Base-by-base conservation (phyloP, 2,888 invertebrate genomes). In the Parasteatoda lunata region DNA sequence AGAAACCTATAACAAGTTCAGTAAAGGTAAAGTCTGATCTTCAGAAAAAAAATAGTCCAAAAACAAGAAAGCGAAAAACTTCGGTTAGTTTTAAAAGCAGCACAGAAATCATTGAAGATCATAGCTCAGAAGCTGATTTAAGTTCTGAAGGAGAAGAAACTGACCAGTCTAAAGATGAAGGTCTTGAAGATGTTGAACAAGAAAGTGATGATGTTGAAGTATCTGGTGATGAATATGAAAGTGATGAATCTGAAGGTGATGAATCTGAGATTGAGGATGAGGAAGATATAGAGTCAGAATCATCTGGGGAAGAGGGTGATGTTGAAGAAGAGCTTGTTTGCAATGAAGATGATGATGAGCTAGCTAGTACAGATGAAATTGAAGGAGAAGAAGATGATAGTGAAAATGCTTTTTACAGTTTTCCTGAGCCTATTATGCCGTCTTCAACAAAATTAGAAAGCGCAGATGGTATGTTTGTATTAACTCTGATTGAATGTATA, bases 101-200 rank as follows among this genome's bases (percentile, higher is more conserved):
- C n/a, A 59, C 4, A 59, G 11, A 9, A n/a, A 59, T 9, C 8
- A 7, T n/a, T 59, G 59, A 59, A 8, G 59, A 59, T 59, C 9
- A 59, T 59, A 59, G 59, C n/a, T 59, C 59, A 59, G 59, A 59
- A 59, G 59, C 59, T 59, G 59, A 59, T 59, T 59, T 9, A 13
- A 59, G 59, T n/a, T 13, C n/a, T n/a, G 71, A 13, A 51, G 54
- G 54, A 54, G 30, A 54, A 9, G 54, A 72, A 15, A 3, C 2
- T 0, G 54, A 52, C 8, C 9, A 15, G 7, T 0, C 5, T 8
- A 30, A 52, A 0, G 11, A 1, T 51, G 54, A 52, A 54, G 5
- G 0, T 15, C 54, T 54, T 9, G 45, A 3, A 30, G 45, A 54
- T 4, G 51, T 15, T 3, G 71, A n/a, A 8, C 51, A 51, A 8